phyloP scores from a whole-genome alignment of 2,113 vertebrate genomes.

The Scolopax mira region DNA sequence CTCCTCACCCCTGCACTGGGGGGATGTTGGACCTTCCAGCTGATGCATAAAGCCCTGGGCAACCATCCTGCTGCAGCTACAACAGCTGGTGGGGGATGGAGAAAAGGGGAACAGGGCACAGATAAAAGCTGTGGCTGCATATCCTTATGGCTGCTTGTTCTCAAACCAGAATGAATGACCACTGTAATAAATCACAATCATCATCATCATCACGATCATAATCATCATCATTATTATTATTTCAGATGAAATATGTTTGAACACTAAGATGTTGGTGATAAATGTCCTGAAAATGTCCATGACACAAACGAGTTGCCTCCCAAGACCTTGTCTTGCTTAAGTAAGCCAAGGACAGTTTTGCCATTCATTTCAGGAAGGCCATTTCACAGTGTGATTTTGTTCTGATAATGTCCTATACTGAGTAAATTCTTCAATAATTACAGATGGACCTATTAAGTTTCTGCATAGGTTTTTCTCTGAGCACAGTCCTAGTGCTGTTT shows the following conservation, averaged over 20 bases:
- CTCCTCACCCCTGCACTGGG: background rate
- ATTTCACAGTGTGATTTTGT: background rate
- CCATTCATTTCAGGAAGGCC: background rate
- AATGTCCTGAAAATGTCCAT: background rate
- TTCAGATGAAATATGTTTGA: background rate
- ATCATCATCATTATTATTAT: background rate
- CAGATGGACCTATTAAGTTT: background rate
- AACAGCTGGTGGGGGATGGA: background rate
- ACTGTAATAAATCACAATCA: background rate
- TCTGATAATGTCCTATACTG: background rate
- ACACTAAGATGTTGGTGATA: background rate
- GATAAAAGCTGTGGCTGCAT: background rate
- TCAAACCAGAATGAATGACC: background rate
- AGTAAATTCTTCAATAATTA: background rate
- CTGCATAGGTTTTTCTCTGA: background rate
- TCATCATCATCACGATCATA: background rate
- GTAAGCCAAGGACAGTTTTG: background rate
- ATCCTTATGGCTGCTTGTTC: background rate
- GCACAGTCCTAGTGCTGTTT: background rate
- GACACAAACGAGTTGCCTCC: background rate
- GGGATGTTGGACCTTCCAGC: background rate
- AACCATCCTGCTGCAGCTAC: too few relatives aligned
- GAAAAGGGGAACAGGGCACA: background rate
- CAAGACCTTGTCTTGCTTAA: background rate
- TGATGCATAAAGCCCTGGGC: fast-evolving